phyloP scores from a whole-genome alignment of 2,113 vertebrate species.

The Etheostoma cragini region DNA sequence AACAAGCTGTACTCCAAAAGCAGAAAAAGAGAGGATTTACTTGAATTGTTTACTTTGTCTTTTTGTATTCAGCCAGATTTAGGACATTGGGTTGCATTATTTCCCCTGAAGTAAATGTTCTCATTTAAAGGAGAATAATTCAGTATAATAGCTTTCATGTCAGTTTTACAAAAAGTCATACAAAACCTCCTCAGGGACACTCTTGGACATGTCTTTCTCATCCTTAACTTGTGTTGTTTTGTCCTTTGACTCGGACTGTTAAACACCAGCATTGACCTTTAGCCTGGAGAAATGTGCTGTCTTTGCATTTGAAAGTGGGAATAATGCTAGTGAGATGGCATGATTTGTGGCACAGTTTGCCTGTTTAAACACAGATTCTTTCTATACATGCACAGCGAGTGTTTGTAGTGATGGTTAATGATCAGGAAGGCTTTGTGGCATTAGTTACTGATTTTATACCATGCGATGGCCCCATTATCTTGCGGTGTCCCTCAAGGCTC shows the following conservation, averaged over 20 bases:
- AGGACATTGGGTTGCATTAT: neutral
- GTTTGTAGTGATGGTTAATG: too few species aligned
- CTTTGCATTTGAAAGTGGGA: neutral
- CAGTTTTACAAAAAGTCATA: constrained; percentile 1
- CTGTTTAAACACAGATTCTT: neutral
- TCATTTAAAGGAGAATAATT: neutral
- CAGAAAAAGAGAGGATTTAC: neutral
- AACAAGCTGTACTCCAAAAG: constrained; percentile 17
- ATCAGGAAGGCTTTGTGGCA: too few species aligned
- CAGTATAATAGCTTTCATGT: fast-evolving
- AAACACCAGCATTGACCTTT: constrained; percentile 8
- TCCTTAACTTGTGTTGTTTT: constrained; percentile 25
- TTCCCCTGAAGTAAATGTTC: neutral
- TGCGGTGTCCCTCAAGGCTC: too few species aligned
- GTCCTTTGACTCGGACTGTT: constrained; percentile 6
- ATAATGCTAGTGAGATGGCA: neutral
- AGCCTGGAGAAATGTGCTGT: constrained; percentile 1
- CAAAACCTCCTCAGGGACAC: neutral
- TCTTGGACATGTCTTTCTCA: neutral
- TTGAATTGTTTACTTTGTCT: neutral
- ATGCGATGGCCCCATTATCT: neutral
- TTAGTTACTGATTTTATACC: too few species aligned
- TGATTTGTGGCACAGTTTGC: neutral
- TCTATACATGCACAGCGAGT: neutral
- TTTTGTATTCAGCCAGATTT: neutral